A percentile compares a stretch with the other conserved stretches of the same genome.
These are phyloP conservation scores for Montipora sp. DNA, from an alignment of 64 coral and sea anemone genomes.

Conservation along the genomic window DNA sequence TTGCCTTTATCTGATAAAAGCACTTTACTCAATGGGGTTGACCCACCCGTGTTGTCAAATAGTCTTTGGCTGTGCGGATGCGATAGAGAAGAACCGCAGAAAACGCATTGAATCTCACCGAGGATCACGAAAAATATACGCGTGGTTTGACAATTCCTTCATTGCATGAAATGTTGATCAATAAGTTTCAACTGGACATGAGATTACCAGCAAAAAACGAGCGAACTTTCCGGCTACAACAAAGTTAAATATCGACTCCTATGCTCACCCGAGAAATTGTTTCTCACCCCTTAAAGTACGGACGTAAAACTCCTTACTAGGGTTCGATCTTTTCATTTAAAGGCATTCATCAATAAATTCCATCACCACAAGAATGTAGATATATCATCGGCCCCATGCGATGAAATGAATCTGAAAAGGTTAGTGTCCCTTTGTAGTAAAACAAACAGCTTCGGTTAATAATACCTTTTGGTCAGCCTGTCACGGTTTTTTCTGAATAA, in stretches of 20 bases:
- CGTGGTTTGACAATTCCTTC: background rate
- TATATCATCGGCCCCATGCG: conserved; percentile 4
- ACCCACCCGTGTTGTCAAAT: background rate
- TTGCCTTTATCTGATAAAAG: conserved; percentile 20
- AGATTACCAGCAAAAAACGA: background rate
- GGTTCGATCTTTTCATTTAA: background rate
- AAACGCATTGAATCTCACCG: background rate
- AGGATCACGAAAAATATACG: background rate
- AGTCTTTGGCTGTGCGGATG: background rate
- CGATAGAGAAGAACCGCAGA: conserved; percentile 21
- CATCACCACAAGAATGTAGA: conserved; percentile 22
- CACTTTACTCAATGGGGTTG: conserved; percentile 40
- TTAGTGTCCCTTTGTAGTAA: background rate
- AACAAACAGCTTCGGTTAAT: background rate
- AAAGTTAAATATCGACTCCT: background rate
- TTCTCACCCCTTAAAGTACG: background rate
- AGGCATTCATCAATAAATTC: conserved; percentile 6
- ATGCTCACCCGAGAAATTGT: background rate
- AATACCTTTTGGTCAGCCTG: background rate
- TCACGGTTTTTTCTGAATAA: background rate
- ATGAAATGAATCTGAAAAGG: conserved; percentile 11
- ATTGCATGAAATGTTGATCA: background rate
- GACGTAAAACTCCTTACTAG: too few species aligned
- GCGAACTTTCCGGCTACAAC: background rate
- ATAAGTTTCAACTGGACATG: background rate